These are phyloP conservation scores for Crotalus viridis DNA, from an alignment of 2,113 vertebrate species.

Conservation along the genomic window DNA sequence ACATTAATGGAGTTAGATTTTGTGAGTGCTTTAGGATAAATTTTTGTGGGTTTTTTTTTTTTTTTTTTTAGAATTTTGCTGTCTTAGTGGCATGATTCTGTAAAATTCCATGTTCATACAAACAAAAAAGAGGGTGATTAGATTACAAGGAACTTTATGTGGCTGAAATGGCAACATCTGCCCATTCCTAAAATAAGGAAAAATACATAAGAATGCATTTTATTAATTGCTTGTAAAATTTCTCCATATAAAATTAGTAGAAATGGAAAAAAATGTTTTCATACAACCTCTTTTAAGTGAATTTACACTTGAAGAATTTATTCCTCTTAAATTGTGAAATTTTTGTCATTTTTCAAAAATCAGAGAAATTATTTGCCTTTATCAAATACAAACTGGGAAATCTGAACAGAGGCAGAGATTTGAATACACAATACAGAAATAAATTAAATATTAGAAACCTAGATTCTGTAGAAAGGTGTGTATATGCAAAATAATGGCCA, in stretches of 20 bases:
- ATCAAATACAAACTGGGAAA: not conserved
- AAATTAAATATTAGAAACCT: not conserved
- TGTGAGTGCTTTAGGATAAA: not conserved
- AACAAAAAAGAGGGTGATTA: not conserved
- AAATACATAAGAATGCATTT: not conserved
- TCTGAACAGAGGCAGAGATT: not conserved
- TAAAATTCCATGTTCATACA: not conserved
- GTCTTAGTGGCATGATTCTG: not conserved
- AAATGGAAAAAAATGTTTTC: not conserved
- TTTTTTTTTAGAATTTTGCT: not conserved
- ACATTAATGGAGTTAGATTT: not conserved
- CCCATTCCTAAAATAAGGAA: not conserved
- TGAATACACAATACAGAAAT: not conserved
- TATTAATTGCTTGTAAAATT: not conserved
- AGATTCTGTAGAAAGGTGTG: not conserved
- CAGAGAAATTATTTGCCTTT: not conserved
- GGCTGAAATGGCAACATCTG: not conserved
- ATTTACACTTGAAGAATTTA: not conserved
- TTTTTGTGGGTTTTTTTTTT: not conserved
- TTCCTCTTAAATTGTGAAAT: not conserved
- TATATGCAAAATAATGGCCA: slow-evolving; percentile 16
- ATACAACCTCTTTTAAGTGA: not conserved
- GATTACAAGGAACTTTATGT: not conserved
- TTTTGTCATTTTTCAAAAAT: not conserved
- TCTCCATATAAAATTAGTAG: not conserved